Percentiles rank a stretch among this genome's conserved stretches.
These are phyloP conservation scores for Podotricha telesiphe DNA, from an alignment of 2,888 invertebrate species.

Conservation along the genomic window DNA sequence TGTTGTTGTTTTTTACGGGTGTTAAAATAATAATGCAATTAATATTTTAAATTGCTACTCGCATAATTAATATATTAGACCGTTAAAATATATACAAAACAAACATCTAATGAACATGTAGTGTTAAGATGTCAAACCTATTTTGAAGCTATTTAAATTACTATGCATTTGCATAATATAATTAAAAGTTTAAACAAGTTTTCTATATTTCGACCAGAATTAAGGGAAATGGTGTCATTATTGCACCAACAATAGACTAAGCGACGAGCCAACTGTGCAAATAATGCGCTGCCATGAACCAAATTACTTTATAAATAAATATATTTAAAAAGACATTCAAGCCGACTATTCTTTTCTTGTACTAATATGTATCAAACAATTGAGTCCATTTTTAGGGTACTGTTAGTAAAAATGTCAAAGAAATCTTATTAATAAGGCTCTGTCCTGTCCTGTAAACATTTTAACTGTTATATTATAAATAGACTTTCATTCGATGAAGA, in stretches of 20 bases:
- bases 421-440: neutral
- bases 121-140: neutral
- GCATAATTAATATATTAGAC: too few species aligned
- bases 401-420: neutral
- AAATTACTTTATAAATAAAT: constrained; percentile 67
- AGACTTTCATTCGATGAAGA: too few species aligned
- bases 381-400: neutral
- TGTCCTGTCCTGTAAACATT: too few species aligned
- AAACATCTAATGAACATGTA: neutral
- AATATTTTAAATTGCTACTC: too few species aligned
- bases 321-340: constrained; percentile 55
- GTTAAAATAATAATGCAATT: too few species aligned
- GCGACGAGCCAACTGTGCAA: constrained; percentile 65
- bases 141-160: neutral
- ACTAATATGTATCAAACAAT: constrained; percentile 16
- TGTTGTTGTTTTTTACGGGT: too few species aligned
- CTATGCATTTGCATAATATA: constrained; percentile 22
- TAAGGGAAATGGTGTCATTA: constrained; percentile 66
- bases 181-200: constrained; percentile 28
- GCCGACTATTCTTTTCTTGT: constrained; percentile 28
- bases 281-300: constrained; percentile 69
- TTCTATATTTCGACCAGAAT: constrained; percentile 61
- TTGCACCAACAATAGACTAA: constrained; percentile 63
- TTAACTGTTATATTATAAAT: too few species aligned
- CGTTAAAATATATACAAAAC: too few species aligned